Base-by-base conservation (phyloP, 1,140 invertebrate species). In the Leptopilina clavipes region DNA sequence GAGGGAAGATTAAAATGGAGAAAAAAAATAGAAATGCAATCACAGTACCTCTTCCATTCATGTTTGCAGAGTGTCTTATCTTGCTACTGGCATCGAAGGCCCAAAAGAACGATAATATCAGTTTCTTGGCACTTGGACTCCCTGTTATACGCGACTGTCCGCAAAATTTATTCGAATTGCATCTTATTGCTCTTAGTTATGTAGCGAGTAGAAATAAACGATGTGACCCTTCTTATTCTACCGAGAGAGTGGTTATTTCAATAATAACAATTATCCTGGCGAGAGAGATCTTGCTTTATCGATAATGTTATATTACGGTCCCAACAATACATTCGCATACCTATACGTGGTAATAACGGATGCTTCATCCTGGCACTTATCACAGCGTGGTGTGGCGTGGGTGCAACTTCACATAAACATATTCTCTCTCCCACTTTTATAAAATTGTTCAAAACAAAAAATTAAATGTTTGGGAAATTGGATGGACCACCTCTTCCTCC, bases 211-310 rank as follows among this genome's bases (percentile, higher is more conserved):
- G 71, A 72, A 72, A 44, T 19, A 45, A 70, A 75, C 73, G 56
- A 31, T 25, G 44, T 44, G 45, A 45, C n/a, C 56, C 40, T 59
- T 18, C 12, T 45, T 70, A 56, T 74, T 54, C 44, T 56, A 70
- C 71, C n/a, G n/a, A n/a, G n/a, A n/a, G 31, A 48, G 22, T 73
- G 73, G 76, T 83, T 83, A 83, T 83, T 79, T 81, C 76, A 79
- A 83, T 83, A 83, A 81, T 83, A 83, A 83, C 81, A 83, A 83
- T 83, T 83, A 81, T 74, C 56, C 52, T 71, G 70, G 71, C 73
- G 78, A 80, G 77, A 48, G 74, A 79, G 81, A 82, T 82, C 74
- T 78, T 75, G 76, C 75, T 76, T 75, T 73, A 71, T 56, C 75
- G 78, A 82, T 79, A 82, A 78, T 79, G 78, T 82, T 79, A 80